Percentiles rank a stretch among this genome's conserved stretches.
phyloP scores from a whole-genome alignment of 2,888 invertebrate genomes.

The Anagyrus pseudococci region DNA sequence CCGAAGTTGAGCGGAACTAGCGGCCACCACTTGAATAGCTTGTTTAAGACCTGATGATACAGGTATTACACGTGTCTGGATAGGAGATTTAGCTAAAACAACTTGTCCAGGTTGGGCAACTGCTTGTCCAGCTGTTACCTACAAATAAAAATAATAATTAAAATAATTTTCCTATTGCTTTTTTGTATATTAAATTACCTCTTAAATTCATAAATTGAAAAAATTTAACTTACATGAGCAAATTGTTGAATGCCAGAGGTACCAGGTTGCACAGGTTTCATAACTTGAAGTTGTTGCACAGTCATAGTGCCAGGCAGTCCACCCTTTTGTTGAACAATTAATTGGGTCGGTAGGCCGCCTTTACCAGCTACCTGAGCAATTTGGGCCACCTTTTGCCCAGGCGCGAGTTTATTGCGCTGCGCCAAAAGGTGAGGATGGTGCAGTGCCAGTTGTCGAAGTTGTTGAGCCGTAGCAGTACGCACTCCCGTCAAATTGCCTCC shows the following conservation, averaged over 20 bases:
- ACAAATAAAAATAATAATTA: background rate
- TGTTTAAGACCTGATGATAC: slow-evolving; percentile 67
- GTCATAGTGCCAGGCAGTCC: slow-evolving; percentile 71
- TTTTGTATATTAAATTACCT: background rate
- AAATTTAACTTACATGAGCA: slow-evolving; percentile 51
- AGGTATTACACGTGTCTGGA: slow-evolving; percentile 72
- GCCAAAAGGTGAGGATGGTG: slow-evolving; percentile 66
- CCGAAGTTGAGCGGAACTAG: slow-evolving; percentile 59
- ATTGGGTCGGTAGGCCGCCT: slow-evolving; percentile 69
- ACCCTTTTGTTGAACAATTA: slow-evolving; percentile 75
- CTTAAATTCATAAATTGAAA: background rate
- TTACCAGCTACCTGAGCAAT: slow-evolving; percentile 64
- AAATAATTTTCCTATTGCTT: background rate
- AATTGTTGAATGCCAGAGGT: slow-evolving; percentile 56
- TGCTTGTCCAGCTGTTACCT: slow-evolving; percentile 61
- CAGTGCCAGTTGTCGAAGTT: slow-evolving; percentile 71
- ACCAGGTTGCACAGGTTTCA: slow-evolving; percentile 68
- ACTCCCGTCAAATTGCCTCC: slow-evolving; percentile 58
- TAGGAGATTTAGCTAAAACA: slow-evolving; percentile 68
- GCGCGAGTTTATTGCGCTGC: slow-evolving; percentile 66
- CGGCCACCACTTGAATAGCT: slow-evolving; percentile 65
- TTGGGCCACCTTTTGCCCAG: slow-evolving; percentile 70
- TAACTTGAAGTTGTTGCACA: slow-evolving; percentile 77
- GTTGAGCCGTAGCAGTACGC: slow-evolving; percentile 69
- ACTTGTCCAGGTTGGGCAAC: slow-evolving; percentile 66